Evolutionary conservation across 2,797 vertebrate species (phyloP).

Genomic region (Emys orbicularis): DNA sequence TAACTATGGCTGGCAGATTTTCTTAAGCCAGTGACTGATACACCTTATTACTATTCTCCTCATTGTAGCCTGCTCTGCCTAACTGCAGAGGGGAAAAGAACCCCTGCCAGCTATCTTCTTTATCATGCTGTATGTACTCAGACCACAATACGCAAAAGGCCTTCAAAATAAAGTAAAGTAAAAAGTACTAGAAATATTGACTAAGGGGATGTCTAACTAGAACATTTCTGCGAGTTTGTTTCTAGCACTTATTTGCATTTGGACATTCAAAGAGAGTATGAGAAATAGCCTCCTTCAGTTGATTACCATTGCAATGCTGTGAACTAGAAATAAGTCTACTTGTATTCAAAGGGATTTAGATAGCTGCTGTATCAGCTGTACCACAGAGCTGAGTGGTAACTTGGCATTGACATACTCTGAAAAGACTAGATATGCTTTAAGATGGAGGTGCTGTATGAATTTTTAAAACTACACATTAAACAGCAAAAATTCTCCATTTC

Average conservation of each 20-base stretch:
- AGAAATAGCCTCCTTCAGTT: background rate
- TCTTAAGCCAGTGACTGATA: background rate
- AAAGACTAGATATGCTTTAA: background rate
- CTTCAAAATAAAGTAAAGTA: background rate
- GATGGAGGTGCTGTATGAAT: background rate
- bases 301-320: constrained; percentile 13
- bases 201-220: background rate
- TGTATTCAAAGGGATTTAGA: background rate
- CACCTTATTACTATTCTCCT: background rate
- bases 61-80: background rate
- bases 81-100: background rate
- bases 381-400: background rate
- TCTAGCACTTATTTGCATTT: background rate
- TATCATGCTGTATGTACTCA: background rate
- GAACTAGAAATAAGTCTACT: constrained; percentile 22
- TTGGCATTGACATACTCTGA: background rate
- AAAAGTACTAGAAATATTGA: background rate
- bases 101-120: background rate
- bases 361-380: background rate
- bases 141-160: background rate
- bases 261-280: background rate
- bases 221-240: background rate
- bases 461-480: background rate
- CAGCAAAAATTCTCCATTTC: background rate
- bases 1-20: background rate